Percentiles rank a stretch among this genome's conserved stretches.
These are phyloP conservation scores for Corapipo altera DNA, from an alignment of 2,113 vertebrate genomes.

Conservation along the genomic window DNA sequence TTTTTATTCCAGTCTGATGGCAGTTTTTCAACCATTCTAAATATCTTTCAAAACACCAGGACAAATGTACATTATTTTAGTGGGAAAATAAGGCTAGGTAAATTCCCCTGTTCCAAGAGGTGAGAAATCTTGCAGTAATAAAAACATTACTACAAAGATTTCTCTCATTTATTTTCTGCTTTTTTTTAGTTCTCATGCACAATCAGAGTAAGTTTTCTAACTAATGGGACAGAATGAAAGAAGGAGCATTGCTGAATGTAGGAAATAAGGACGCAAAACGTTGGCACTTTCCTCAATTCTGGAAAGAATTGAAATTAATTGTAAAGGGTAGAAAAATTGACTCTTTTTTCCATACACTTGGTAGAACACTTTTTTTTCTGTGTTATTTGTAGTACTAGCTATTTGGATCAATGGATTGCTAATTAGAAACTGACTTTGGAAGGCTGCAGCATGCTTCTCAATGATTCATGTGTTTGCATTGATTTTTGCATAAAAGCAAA, in stretches of 20 bases:
- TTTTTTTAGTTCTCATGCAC: not conserved
- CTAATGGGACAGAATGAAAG: not conserved
- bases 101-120: not conserved
- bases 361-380: not conserved
- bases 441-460: conserved; percentile 50
- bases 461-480: conserved; percentile 77
- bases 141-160: not conserved
- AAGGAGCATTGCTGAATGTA: not conserved
- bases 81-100: not conserved
- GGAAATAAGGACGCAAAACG: not conserved
- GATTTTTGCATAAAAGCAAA: conserved; percentile 77
- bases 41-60: not conserved
- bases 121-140: not conserved
- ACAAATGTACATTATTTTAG: not conserved
- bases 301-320: conserved; percentile 35
- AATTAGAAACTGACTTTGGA: conserved; percentile 75
- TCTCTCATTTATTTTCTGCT: not conserved
- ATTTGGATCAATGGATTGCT: conserved; percentile 71
- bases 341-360: conserved; percentile 11
- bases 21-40: not conserved
- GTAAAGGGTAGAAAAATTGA: conserved; percentile 26
- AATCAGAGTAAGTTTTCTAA: not conserved
- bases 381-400: conserved; percentile 58
- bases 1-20: not conserved
- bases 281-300: not conserved